Base-by-base conservation (phyloP, 1,140 invertebrate species). In the Brachionus angularis region DNA sequence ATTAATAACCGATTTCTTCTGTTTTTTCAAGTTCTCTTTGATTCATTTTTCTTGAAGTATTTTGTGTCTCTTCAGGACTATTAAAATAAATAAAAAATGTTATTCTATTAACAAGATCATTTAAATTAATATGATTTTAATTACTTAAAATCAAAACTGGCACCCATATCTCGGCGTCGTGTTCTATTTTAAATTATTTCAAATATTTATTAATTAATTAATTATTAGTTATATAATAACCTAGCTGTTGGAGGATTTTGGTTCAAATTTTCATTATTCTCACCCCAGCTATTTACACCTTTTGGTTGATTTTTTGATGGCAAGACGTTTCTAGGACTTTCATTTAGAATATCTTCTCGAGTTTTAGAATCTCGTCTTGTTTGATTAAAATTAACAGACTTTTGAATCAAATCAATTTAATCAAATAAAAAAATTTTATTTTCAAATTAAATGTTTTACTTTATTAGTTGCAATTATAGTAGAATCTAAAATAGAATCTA, bases 1-100 rank as follows among this genome's bases (percentile, higher is more conserved):
- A n/a, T n/a, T n/a, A n/a, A n/a, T n/a, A 21, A 58, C 53, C 53
- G 23, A 18, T 58, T 25, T 58, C 53, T 58, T 58, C 53, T 39
- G 10, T 39, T 39, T 58, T 31, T n/a, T 58, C 39, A 31, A 58
- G 36, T 4, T 58, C 53, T 58, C n/a, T 58, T 58, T 39, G n/a
- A 58, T 58, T 58, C 12, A 58, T 8, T 14, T 58, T 58, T 39
- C 53, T 36, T 12, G 53, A 58, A 39, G 39, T 39, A 39, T 8
- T 14, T 12, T n/a, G n/a, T n/a, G n/a, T n/a, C n/a, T n/a, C n/a
- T n/a, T n/a, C n/a, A n/a, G n/a, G n/a, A n/a, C n/a, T n/a, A n/a
- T n/a, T n/a, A n/a, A n/a, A n/a, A n/a, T n/a, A n/a, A n/a, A n/a
- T n/a, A n/a, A n/a, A n/a, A n/a, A n/a, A n/a, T n/a, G n/a, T n/a